phyloP scores from a whole-genome alignment of 2,113 vertebrate species.

The Eretmochelys imbricata region DNA sequence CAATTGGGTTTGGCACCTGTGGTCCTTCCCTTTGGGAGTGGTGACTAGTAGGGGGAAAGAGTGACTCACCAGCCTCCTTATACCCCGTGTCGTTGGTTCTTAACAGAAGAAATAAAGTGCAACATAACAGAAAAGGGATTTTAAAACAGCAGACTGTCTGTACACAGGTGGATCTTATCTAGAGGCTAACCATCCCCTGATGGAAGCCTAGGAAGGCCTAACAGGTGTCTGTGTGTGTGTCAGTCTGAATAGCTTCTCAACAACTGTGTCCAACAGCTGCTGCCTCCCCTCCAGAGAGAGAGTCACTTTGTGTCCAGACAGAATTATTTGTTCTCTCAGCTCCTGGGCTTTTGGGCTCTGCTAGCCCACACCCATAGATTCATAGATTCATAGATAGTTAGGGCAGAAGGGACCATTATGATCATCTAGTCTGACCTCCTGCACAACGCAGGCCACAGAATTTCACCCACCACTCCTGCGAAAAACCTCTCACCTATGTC shows the following conservation, averaged over 20 bases:
- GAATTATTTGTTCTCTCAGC: not conserved
- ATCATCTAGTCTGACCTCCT: no score
- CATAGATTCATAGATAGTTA: no score
- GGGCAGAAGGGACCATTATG: no score
- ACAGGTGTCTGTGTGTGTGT: not conserved
- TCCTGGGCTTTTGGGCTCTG: not conserved
- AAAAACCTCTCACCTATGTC: no score
- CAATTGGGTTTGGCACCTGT: not conserved
- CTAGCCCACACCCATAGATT: not conserved
- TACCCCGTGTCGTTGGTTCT: not conserved
- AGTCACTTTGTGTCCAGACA: not conserved
- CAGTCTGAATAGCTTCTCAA: constrained; percentile 5
- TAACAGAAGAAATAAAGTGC: not conserved
- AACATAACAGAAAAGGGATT: not conserved
- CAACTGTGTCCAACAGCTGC: not conserved
- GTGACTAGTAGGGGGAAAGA: not conserved
- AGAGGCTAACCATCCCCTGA: not conserved
- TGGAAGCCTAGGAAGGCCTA: not conserved
- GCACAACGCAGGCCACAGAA: no score
- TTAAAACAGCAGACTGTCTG: not conserved
- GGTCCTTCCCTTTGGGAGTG: not conserved
- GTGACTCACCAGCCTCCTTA: not conserved
- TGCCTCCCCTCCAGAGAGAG: not conserved
- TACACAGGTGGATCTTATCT: not conserved
- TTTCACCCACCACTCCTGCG: no score